These are phyloP conservation scores for Aegotheles bennettii DNA, from an alignment of 2,113 vertebrate species.

Conservation along the genomic window DNA sequence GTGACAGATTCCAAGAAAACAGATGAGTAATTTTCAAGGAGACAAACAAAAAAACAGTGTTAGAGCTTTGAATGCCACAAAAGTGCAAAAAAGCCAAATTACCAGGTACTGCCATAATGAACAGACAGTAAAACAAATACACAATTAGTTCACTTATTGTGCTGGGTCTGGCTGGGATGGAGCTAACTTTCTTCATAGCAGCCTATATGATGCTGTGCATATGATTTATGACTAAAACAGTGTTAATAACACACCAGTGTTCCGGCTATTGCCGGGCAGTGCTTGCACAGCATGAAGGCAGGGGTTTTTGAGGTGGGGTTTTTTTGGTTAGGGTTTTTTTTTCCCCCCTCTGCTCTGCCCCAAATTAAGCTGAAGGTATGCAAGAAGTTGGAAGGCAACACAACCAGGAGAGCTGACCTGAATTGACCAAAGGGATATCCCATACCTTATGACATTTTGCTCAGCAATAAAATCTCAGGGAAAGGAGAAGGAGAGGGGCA, in stretches of 20 bases:
- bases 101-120: background rate
- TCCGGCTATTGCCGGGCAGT: background rate
- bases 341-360: background rate
- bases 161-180: background rate
- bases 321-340: too few relatives aligned
- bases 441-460: background rate
- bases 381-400: background rate
- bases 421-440: background rate
- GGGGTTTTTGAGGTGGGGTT: rapidly evolving
- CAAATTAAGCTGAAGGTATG: rapidly evolving
- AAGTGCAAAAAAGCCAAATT: background rate
- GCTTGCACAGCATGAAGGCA: background rate
- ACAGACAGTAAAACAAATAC: background rate
- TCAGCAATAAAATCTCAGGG: background rate
- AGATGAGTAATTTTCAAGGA: background rate
- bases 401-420: background rate
- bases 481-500: background rate
- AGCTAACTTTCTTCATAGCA: background rate
- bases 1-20: background rate
- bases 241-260: background rate
- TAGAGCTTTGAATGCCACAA: background rate
- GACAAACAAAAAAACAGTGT: background rate
- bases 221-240: background rate
- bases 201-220: background rate
- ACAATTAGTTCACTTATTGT: background rate